phyloP scores from a whole-genome alignment of 2,113 vertebrate species.

The human region DNA sequence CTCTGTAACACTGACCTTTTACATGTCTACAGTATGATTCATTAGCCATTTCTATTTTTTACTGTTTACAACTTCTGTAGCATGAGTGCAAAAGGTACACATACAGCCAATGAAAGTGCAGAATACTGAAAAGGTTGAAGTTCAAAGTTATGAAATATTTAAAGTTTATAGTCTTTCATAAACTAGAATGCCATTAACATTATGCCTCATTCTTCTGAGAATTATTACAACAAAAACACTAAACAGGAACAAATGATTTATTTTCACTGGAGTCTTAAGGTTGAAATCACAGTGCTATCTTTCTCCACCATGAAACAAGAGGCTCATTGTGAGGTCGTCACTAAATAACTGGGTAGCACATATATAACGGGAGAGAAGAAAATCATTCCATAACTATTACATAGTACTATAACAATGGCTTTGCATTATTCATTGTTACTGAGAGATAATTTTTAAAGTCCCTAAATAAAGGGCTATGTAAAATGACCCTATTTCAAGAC shows the following conservation, averaged over 20 bases:
- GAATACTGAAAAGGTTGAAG: conserved; percentile 81
- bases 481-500: conserved; percentile 36
- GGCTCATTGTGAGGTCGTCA: conserved; percentile 25
- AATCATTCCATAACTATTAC: neutral
- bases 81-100: conserved; percentile 61
- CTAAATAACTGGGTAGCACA: neutral
- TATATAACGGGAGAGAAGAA: neutral
- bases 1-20: conserved; percentile 82
- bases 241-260: conserved; percentile 63
- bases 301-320: conserved; percentile 25
- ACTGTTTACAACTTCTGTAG: conserved; percentile 77
- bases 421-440: neutral
- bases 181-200: conserved; percentile 69
- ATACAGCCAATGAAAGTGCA: conserved; percentile 77
- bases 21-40: conserved; percentile 79
- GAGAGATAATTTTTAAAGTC: conserved; percentile 12
- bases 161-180: conserved; percentile 77
- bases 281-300: conserved; percentile 34
- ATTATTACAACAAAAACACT: conserved; percentile 57
- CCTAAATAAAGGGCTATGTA: neutral
- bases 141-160: conserved; percentile 72
- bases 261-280: conserved; percentile 14
- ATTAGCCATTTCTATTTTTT: conserved; percentile 78
- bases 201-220: conserved; percentile 50
- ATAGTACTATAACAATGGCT: neutral